Base-by-base conservation (phyloP, 2,888 invertebrate species). In the Meganola albula region DNA sequence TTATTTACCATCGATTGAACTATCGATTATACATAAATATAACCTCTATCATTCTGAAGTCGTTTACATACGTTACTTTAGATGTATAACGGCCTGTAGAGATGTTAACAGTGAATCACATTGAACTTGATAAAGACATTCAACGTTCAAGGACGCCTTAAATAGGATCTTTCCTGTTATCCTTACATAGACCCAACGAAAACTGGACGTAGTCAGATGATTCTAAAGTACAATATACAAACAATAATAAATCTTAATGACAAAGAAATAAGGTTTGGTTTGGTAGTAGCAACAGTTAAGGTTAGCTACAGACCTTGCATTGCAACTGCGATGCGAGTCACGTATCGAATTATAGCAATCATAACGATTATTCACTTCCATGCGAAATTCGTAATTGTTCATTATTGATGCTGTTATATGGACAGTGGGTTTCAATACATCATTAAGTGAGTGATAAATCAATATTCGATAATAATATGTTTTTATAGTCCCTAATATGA, bases 121-220 rank as follows among this genome's bases (percentile, higher is more conserved):
- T 55, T 60, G 63, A 68, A 69, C 68, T 65, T 63, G 59, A 57
- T 56, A 51, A 51, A 47, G 49, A 61, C 55, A 59, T 56, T 60
- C 58, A 59, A 40, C 38, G 45, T 68, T 68, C 66, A 69, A 69
- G 70, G 71, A 45, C 63, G 40, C 12, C 33, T 37, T 48, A 65
- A 79, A 78, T 74, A 62, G 66, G 68, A 66, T 40, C 59, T 74
- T 77, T 82, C 80, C 82, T 80, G 80, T 74, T 73, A 60, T 75
- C 75, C 73, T 73, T 68, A 67, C 61, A 48, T 54, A 52, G 52
- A 60, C 49, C 53, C 52, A 39, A 60, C 55, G 48, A 65, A 63
- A 65, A 61, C 59, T 54, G 48, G 55, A 59, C 59, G 53, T 53
- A 49, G 45, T 49, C 42, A 51, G 37, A 41, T 40, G 29, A 27